Evolutionary conservation across 2,888 invertebrate genomes (phyloP).

Genomic region (Drosophila prostipennis): DNA sequence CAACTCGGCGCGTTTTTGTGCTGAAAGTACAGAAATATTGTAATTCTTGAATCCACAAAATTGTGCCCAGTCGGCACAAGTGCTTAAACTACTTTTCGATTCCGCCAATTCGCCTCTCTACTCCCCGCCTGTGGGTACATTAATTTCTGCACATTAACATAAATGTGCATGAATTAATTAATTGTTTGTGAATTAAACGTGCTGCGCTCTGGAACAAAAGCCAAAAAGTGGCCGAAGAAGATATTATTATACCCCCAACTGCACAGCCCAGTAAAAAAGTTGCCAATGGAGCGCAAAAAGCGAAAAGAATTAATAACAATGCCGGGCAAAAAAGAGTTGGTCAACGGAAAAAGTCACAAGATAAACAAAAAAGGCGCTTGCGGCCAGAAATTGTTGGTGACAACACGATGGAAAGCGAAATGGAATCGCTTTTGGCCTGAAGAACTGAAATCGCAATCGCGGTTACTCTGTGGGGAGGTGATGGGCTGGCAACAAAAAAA

Average conservation of each 20-base stretch:
- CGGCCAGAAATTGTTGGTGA: slow-evolving; percentile 49
- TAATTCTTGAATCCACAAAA: slow-evolving; percentile 60
- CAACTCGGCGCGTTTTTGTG: slow-evolving; percentile 54
- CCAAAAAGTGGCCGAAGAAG: slow-evolving; percentile 25
- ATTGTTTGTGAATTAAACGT: slow-evolving; percentile 81
- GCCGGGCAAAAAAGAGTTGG: slow-evolving; percentile 52
- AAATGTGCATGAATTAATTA: slow-evolving; percentile 78
- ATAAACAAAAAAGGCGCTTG: slow-evolving; percentile 71
- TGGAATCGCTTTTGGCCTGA: slow-evolving; percentile 21
- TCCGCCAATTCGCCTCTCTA: slow-evolving; percentile 22
- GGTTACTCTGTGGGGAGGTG: slow-evolving; percentile 22
- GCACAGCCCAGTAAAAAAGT: slow-evolving; percentile 48
- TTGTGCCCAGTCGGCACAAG: slow-evolving; percentile 67
- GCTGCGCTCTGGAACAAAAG: slow-evolving; percentile 54
- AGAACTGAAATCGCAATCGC: slow-evolving; percentile 31
- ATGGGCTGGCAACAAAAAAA: slow-evolving; percentile 44
- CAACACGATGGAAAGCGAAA: slow-evolving; percentile 53
- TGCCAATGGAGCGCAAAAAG: slow-evolving; percentile 60
- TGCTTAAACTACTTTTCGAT: slow-evolving; percentile 73
- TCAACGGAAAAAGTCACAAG: slow-evolving; percentile 56
- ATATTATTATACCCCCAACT: background rate
- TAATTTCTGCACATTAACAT: slow-evolving; percentile 75
- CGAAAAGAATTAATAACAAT: slow-evolving; percentile 65
- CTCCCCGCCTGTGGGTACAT: slow-evolving; percentile 53
- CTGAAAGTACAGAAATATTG: slow-evolving; percentile 75